Conservation (phyloP, 2,888 invertebrate genomes). For the Plagodis pulveraria region DNA sequence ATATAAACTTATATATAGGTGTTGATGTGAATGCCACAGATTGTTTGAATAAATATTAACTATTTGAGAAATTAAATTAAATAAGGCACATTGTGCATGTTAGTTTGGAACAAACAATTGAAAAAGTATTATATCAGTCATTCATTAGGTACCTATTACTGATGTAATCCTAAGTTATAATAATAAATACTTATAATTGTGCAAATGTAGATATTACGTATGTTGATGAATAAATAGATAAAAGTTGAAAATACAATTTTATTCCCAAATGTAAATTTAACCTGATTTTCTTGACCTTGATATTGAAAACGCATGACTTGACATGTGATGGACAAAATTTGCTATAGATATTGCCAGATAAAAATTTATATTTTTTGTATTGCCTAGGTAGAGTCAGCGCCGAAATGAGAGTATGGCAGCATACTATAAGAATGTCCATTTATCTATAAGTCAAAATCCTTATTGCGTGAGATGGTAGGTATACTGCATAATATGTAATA, state of each 20-base stretch:
- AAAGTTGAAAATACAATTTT: conserved; percentile 54
- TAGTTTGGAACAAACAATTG: conserved; percentile 60
- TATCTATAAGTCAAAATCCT: too few relatives aligned
- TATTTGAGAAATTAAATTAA: conserved; percentile 35
- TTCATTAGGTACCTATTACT: conserved; percentile 64
- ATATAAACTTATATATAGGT: conserved; percentile 63
- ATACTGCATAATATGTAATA: too few relatives aligned
- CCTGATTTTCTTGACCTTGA: conserved; percentile 32
- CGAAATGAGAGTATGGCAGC: too few relatives aligned
- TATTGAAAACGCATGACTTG: conserved; percentile 27
- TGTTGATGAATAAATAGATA: conserved; percentile 85
- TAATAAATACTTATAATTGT: conserved; percentile 74
- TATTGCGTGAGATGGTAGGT: too few relatives aligned
- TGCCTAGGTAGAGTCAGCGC: not conserved
- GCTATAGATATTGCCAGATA: conserved; percentile 27
- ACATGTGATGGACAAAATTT: conserved; percentile 36
- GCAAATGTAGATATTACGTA: conserved; percentile 85
- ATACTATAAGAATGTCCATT: too few relatives aligned
- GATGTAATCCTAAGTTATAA: conserved; percentile 76
- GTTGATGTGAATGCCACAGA: conserved; percentile 66
- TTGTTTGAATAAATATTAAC: conserved; percentile 42
- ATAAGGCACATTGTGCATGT: conserved; percentile 56
- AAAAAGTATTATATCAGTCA: conserved; percentile 72
- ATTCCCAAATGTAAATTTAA: conserved; percentile 15
- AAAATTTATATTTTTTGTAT: conserved; percentile 5